These are phyloP conservation scores for Pseudoips prasinana DNA, from an alignment of 2,888 invertebrate species.

Conservation along the genomic window DNA sequence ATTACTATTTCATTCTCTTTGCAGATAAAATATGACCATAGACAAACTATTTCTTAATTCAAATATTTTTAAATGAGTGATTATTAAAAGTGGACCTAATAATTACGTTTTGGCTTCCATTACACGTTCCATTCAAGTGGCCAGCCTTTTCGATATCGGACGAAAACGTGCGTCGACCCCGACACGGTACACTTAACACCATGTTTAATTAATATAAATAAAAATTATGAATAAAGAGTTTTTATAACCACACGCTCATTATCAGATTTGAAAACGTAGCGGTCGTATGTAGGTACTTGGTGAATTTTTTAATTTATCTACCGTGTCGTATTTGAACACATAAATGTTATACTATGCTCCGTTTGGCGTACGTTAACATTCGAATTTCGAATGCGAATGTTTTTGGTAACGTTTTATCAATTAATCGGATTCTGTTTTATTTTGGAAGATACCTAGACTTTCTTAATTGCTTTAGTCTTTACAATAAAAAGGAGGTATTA, in stretches of 20 bases:
- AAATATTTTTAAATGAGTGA: too few species aligned
- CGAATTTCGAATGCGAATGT: constrained; percentile 14
- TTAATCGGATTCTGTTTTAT: constrained; percentile 22
- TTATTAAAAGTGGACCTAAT: too few species aligned
- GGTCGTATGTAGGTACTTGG: constrained; percentile 37
- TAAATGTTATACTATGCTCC: constrained; percentile 50
- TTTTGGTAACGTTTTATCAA: constrained; percentile 30
- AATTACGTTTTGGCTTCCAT: background rate
- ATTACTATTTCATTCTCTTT: too few species aligned
- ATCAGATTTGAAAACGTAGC: constrained; percentile 55
- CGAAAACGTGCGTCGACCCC: constrained; percentile 61
- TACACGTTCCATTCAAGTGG: background rate
- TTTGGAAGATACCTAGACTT: background rate
- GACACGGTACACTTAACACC: constrained; percentile 69
- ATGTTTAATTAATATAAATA: constrained; percentile 73
- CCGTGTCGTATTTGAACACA: constrained; percentile 56
- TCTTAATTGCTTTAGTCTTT: constrained; percentile 3
- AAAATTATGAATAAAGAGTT: constrained; percentile 61
- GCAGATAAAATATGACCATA: too few species aligned
- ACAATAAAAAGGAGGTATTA: background rate
- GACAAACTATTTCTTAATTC: too few species aligned
- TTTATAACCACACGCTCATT: constrained; percentile 53
- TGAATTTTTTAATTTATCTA: constrained; percentile 63
- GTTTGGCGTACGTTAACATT: constrained; percentile 46
- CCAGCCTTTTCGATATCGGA: constrained; percentile 23